Percentiles rank a stretch among this genome's conserved stretches.
Conservation (phyloP, 2,113 vertebrate genomes). For the Heloderma charlesbogerti region DNA sequence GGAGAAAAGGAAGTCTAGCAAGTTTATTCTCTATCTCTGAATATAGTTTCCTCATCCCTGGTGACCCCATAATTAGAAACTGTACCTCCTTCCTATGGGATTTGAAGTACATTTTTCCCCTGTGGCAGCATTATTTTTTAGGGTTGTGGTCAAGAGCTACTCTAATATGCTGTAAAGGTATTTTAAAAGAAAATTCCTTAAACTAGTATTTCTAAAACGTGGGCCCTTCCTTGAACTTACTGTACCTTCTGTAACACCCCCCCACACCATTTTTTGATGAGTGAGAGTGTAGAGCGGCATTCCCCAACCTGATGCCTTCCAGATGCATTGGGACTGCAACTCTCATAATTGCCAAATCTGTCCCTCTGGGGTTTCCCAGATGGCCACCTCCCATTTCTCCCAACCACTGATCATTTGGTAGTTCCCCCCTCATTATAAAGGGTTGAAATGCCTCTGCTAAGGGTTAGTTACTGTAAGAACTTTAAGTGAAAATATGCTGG, state of each 20-base stretch:
- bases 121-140: not conserved
- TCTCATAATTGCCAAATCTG: too few relatives aligned
- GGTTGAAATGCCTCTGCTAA: too few relatives aligned
- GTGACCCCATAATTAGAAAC: conserved; percentile 17
- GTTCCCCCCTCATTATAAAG: too few relatives aligned
- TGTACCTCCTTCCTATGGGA: conserved; percentile 23
- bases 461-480: too few relatives aligned
- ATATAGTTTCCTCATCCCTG: not conserved
- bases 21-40: not conserved
- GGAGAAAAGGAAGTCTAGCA: conserved; percentile 15
- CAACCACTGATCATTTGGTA: too few relatives aligned
- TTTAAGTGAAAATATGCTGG: too few relatives aligned
- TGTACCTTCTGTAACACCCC: not conserved
- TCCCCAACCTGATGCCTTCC: too few relatives aligned
- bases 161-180: not conserved
- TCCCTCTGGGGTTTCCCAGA: too few relatives aligned
- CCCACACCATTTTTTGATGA: not conserved
- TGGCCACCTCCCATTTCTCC: too few relatives aligned
- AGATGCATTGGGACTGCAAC: too few relatives aligned
- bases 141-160: conserved; percentile 4
- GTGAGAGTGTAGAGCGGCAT: not conserved
- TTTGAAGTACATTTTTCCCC: not conserved
- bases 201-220: not conserved
- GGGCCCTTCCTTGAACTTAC: not conserved
- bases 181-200: not conserved